Evolutionary conservation across 2,888 invertebrate species (phyloP).

Genomic region (Atherix ibis): DNA sequence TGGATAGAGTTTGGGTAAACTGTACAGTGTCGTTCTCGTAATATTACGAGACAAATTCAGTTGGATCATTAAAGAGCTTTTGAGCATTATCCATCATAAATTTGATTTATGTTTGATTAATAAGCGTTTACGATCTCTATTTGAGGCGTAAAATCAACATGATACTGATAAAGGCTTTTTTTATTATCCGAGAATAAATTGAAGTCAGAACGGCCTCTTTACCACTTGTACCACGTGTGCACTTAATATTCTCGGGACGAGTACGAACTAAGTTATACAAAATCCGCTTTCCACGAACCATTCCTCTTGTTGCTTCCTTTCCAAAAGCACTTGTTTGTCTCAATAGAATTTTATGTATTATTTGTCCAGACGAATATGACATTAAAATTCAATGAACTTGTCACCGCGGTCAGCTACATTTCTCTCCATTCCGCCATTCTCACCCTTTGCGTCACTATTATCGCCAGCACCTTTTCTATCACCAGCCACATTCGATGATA

Average conservation of each 20-base stretch:
- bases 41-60: conserved; percentile 44
- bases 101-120: conserved; percentile 38
- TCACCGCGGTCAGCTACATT: no score
- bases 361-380: neutral
- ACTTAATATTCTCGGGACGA: conserved; percentile 16
- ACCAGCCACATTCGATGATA: conserved; percentile 4
- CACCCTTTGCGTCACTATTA: neutral
- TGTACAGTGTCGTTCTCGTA: conserved; percentile 40
- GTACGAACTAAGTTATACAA: conserved; percentile 20
- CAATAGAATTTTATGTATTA: neutral
- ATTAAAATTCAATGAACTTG: no score
- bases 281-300: conserved; percentile 25
- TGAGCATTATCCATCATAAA: conserved; percentile 45
- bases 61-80: conserved; percentile 37
- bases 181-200: conserved; percentile 53
- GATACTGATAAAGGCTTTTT: conserved; percentile 52
- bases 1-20: conserved; percentile 44
- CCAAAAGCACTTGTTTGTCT: neutral
- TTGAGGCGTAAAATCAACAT: conserved; percentile 56
- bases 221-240: conserved; percentile 37
- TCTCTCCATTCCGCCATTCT: no score
- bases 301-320: conserved; percentile 16
- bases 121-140: conserved; percentile 44
- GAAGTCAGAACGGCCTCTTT: conserved; percentile 35
- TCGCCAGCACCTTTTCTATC: neutral